phyloP scores from a whole-genome alignment of 2,888 invertebrate genomes.

The Oegoconia quadripuncta region DNA sequence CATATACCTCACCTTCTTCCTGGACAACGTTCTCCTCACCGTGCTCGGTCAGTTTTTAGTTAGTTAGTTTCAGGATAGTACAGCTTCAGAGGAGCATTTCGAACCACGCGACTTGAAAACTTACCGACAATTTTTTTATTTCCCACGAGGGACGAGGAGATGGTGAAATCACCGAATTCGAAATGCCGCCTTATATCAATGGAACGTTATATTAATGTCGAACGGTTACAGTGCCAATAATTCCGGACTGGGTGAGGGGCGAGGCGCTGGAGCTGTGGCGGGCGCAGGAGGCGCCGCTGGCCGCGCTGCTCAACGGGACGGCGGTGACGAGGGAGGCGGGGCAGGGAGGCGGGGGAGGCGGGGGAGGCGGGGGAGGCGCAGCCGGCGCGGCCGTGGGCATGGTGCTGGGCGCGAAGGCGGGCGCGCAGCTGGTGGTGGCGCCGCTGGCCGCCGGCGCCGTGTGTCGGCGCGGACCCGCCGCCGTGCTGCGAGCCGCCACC shows the following conservation, averaged over 20 bases:
- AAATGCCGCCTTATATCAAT: too few species aligned
- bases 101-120: too few species aligned
- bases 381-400: constrained; percentile 51
- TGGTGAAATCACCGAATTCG: too few species aligned
- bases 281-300: constrained; percentile 42
- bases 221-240: constrained; percentile 62
- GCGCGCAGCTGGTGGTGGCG: constrained; percentile 51
- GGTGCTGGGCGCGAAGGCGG: constrained; percentile 64
- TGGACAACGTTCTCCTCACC: constrained; percentile 93
- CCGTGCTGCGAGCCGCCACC: constrained; percentile 47
- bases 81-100: too few species aligned
- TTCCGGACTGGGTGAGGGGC: constrained; percentile 54
- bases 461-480: constrained; percentile 43
- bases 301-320: constrained; percentile 53
- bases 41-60: constrained; percentile 92
- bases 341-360: constrained; percentile 1
- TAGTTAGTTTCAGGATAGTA: too few species aligned
- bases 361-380: constrained; percentile 32
- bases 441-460: constrained; percentile 53
- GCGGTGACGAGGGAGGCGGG: constrained; percentile 31
- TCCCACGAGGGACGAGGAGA: too few species aligned
- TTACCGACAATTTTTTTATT: too few species aligned
- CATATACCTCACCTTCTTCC: constrained; percentile 86
- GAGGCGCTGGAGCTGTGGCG: constrained; percentile 43
- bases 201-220: too few species aligned